Evolutionary conservation across 92 coral and sea anemone genomes (phyloP), one percentile per base, ranked within the genome.

Genomic region (Porites lobata): DNA sequence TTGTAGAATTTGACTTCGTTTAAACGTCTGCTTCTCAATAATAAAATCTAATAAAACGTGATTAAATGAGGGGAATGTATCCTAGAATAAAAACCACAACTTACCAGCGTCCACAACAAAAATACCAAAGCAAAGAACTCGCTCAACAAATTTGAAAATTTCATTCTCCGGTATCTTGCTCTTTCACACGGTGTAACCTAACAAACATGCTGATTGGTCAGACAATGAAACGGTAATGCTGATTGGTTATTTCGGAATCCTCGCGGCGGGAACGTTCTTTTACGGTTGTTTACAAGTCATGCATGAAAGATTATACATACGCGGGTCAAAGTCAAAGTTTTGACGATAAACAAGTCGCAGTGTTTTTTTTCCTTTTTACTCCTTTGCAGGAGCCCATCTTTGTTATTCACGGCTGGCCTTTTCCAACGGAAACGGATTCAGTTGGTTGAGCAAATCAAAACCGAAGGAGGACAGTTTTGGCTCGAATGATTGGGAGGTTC

Each of bases 111-210:
- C 58, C 0, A 43, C 57, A 2, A 43, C 69, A 32, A 62, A 43
- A 50, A n/a, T 65, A 15, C 11, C 56, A 11, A 24, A 11, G 18
- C 38, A 9, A 38, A 38, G 6, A 3, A 38, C 47, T 38, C 47
- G 47, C 47, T 38, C 47, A 38, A 38, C 53, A 17, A 58, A 53
- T 57, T 56, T 56, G 61, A 56, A 10, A 56, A 56, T 82, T 80
- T 82, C 38, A 5, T 29, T 63, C 86, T 82, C 58, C 78, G 86
- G 86, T 82, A 82, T 82, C 86, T 52, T 68, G 78, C 63, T 56
- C 69, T 70, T 70, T 68, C 57, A 32, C 20, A n/a, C 13, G 3
- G 15, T 3, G 78, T 18, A 70, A 56, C 38, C 66, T 57, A 82
- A 82, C 51, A 68, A 7, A 26, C 59, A 22, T 26, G 57, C 53